Evolutionary conservation across 2,113 vertebrate species (phyloP).

Genomic region (Nesoenas mayeri): DNA sequence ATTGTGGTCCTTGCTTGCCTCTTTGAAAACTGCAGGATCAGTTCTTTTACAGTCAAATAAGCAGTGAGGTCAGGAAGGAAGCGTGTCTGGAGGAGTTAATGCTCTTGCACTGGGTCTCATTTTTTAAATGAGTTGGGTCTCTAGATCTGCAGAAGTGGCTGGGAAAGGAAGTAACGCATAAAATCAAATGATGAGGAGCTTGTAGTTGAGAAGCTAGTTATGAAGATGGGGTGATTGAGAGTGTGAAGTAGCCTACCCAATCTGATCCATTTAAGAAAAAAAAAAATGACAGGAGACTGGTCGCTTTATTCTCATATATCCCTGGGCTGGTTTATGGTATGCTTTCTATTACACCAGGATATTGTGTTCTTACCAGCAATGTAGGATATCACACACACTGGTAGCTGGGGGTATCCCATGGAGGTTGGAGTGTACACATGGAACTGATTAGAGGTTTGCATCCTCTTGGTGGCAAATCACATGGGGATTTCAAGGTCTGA

Average conservation of each 20-base stretch:
- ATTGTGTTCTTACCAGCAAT: not conserved
- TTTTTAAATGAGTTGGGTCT: not conserved
- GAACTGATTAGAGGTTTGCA: conserved; percentile 1
- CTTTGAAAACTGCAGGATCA: conserved; percentile 36
- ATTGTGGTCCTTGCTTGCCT: not conserved
- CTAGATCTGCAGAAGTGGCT: not conserved
- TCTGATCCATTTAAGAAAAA: not conserved
- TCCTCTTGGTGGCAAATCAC: not conserved
- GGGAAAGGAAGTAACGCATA: conserved; percentile 29
- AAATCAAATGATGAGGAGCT: not conserved
- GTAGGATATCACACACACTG: not conserved
- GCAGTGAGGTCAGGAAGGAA: conserved; percentile 19
- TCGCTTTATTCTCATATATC: not conserved
- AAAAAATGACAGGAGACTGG: not conserved
- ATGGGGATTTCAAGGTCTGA: not conserved
- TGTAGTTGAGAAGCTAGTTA: not conserved
- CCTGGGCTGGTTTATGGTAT: not conserved
- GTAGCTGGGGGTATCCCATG: not conserved
- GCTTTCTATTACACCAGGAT: conserved; percentile 33
- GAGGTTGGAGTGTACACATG: not conserved
- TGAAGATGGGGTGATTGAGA: not conserved
- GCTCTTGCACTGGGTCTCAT: not conserved
- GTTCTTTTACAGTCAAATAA: conserved; percentile 37
- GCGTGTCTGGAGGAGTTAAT: conserved; percentile 6
- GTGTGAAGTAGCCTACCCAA: not conserved